Evolutionary conservation across 1,140 invertebrate species (phyloP), one percentile per base, ranked within the genome.

Genomic region (Drosophila santomea): DNA sequence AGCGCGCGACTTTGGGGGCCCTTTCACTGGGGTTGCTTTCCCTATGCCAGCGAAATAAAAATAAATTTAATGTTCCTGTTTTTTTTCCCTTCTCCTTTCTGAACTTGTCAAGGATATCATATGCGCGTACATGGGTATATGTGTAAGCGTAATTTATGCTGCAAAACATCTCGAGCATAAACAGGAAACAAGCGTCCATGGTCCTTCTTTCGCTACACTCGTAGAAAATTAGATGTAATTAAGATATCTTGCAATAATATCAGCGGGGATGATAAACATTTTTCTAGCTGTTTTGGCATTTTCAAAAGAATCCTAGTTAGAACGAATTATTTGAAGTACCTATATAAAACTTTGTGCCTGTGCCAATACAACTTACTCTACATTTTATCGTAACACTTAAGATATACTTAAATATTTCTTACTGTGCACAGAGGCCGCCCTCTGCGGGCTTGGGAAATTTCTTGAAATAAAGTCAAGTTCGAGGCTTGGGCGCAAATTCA

Each of bases 31-130:
- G 51, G 72, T 88, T 83, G 80, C 57, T 79, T 63, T 74, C 66
- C 50, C 20, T 25, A 45, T 45, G 44, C 32, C 50, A 52, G 51
- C 20, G 56, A 84, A 89, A 88, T 84, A 88, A 84, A 88, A 88
- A 89, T 89, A 89, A 89, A 89, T 89, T 89, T 89, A 90, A 90
- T 89, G 84, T 89, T 90, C 69, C 80, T 89, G 84, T 89, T 90
- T 84, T 84, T 84, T 75, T 58, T 63, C 38, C 66, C 41, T 63
- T 23, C 54, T 41, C 54, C 71, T 44, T 64, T 38, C 43, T 25
- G 41, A 12, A 20, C 58, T 74, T 74, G 69, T 63, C 82, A 88
- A 64, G 66, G 79, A 86, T 83, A 77, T 89, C 82, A 79, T 81
- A 78, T 32, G 32, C 32, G 28, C 28, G 28, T 32, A 32, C 28